Percentiles rank a stretch among this genome's conserved stretches.
These are phyloP conservation scores for Laupala kohalensis DNA, from an alignment of 1,140 invertebrate species.

Conservation along the genomic window DNA sequence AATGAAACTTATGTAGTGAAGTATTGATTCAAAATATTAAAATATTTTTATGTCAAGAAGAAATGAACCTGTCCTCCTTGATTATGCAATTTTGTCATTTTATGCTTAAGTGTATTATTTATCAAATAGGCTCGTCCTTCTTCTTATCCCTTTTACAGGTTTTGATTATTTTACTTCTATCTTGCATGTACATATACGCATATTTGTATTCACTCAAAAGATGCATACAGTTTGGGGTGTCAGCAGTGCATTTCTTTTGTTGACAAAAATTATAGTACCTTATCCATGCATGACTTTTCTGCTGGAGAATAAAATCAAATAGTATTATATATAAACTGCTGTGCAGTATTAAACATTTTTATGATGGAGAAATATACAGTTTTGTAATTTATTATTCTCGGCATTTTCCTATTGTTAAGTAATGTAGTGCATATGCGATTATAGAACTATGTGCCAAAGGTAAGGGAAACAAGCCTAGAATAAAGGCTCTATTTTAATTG, in stretches of 20 bases:
- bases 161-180: too few species aligned
- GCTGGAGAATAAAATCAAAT: background rate
- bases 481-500: background rate
- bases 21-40: too few species aligned
- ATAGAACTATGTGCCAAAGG: background rate
- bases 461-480: background rate
- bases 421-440: background rate
- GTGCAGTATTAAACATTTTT: background rate
- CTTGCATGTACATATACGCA: background rate
- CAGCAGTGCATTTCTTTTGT: background rate
- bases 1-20: too few species aligned
- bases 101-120: too few species aligned
- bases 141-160: too few species aligned
- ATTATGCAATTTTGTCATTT: too few species aligned
- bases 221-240: background rate
- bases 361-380: background rate
- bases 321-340: background rate
- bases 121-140: too few species aligned
- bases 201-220: background rate
- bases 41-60: too few species aligned
- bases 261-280: background rate
- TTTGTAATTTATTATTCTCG: background rate
- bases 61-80: too few species aligned
- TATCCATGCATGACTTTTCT: background rate
- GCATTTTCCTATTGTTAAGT: background rate